Base-by-base conservation (phyloP, 2,797 vertebrate species). In the Capromys pilorides region DNA sequence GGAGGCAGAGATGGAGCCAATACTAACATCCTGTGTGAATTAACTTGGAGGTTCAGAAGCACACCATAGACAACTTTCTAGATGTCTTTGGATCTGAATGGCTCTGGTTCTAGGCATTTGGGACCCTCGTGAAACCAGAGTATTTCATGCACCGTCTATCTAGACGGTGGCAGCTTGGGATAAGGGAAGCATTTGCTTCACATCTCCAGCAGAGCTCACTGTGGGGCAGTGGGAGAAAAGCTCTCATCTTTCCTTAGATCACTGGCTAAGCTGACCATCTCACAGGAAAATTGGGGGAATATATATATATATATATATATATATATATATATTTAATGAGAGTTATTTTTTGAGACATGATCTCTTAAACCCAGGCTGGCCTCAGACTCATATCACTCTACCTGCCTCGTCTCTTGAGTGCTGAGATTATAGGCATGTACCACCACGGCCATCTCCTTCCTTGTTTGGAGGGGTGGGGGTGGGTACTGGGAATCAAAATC, bases 41-140 rank as follows among this genome's bases (percentile, higher is more conserved):
- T 89, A 94, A 94, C 88, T 95, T 73, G 22, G 84, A 96, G 80
- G 83, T 92, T 84, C 77, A 95, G 77, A 96, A 97, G 80, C 62
- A 67, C 14, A 92, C 94, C 86, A 92, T 51, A 91, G 66, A 97
- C 59, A 82, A 66, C 69, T 86, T 97, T 51, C 39, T 64, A 92
- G 62, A 49, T 92, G 45, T 86, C 83, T 79, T 13, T 79, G 79
- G 91, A 28, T 59, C 71, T 54, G 75, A 91, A 92, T 79, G 90
- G 62, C 69, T 90, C 14, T 54, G 49, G 26, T 87, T 51, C 73
- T 64, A 90, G 79, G 49, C 28, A 89, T 87, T 61, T 88, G 88
- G 90, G 31, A 13, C n/a, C 45, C 31, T 61, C n/a, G 24, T 22
- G 18, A 71, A 88, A 54, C 21, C 66, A 36, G 62, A 16, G n/a